Evolutionary conservation across 2,888 invertebrate species (phyloP).

Genomic region (Dendrolimus houi): DNA sequence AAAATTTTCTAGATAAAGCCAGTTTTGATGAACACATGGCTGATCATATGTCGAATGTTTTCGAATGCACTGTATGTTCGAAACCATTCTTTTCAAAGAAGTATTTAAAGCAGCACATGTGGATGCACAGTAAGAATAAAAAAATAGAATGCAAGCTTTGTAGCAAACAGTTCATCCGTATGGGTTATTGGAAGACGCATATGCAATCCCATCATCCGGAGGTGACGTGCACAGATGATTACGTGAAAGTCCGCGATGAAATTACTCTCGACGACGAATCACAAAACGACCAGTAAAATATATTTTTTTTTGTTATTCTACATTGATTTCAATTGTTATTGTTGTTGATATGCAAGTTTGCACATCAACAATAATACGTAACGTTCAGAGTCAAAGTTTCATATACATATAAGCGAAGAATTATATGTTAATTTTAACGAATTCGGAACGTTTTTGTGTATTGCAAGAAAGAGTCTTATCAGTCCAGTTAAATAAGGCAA

Average conservation of each 20-base stretch:
- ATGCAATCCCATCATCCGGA: slow-evolving; percentile 8
- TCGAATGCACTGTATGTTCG: slow-evolving; percentile 6
- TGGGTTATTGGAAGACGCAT: slow-evolving; percentile 8
- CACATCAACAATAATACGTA: too few species aligned
- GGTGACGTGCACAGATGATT: background rate
- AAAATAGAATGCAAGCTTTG: slow-evolving; percentile 11
- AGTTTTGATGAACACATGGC: slow-evolving; percentile 12
- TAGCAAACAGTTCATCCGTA: slow-evolving; percentile 9
- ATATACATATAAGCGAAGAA: too few species aligned
- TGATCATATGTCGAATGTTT: slow-evolving; percentile 9
- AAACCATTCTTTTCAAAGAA: slow-evolving; percentile 18
- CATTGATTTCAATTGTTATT: too few species aligned
- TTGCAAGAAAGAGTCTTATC: too few species aligned
- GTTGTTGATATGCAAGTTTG: too few species aligned
- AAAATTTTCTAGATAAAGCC: slow-evolving; percentile 9
- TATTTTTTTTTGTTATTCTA: too few species aligned
- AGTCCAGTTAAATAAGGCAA: too few species aligned
- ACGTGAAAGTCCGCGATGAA: background rate
- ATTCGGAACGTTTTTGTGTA: too few species aligned
- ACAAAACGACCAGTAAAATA: too few species aligned
- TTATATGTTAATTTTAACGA: too few species aligned
- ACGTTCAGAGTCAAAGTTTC: too few species aligned
- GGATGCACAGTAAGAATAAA: slow-evolving; percentile 18
- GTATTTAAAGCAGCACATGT: slow-evolving; percentile 19
- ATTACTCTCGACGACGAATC: too few species aligned